phyloP scores from a whole-genome alignment of 2,797 vertebrate genomes.

The Neosalanx taihuensis region DNA sequence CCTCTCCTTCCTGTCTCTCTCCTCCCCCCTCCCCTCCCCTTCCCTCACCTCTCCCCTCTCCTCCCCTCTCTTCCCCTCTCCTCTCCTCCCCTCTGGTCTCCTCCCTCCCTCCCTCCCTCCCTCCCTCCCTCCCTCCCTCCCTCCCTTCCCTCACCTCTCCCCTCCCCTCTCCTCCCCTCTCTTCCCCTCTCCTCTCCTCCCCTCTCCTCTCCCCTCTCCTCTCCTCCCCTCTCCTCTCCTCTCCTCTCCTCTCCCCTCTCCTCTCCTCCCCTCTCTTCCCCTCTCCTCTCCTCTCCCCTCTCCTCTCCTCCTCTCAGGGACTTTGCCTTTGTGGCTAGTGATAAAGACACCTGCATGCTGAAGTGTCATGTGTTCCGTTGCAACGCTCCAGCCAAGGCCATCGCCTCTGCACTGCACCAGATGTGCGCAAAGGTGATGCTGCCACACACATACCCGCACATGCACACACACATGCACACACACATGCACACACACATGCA shows the following conservation, averaged over 20 bases:
- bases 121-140: no score
- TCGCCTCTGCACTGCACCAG: constrained; percentile 86
- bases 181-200: no score
- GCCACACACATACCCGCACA: constrained; percentile 8
- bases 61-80: neutral
- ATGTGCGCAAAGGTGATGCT: constrained; percentile 89
- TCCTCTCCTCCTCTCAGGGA: constrained; percentile 72
- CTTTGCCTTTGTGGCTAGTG: constrained; percentile 93
- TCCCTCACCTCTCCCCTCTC: neutral
- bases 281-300: constrained; percentile 25
- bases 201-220: neutral
- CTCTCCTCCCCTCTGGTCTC: constrained; percentile 17
- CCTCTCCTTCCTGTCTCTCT: neutral
- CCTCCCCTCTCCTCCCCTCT: neutral
- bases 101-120: neutral
- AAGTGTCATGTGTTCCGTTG: constrained; percentile 98
- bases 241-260: no score
- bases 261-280: neutral
- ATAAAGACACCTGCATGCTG: constrained; percentile 92
- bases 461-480: neutral
- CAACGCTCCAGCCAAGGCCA: constrained; percentile 88
- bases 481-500: neutral
- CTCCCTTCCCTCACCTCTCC: no score
- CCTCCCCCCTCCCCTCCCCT: neutral
- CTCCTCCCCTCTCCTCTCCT: neutral